A percentile compares a stretch with the other conserved stretches of the same genome.
Evolutionary conservation across 2,888 invertebrate genomes (phyloP).

Genomic region (Formica aserva): DNA sequence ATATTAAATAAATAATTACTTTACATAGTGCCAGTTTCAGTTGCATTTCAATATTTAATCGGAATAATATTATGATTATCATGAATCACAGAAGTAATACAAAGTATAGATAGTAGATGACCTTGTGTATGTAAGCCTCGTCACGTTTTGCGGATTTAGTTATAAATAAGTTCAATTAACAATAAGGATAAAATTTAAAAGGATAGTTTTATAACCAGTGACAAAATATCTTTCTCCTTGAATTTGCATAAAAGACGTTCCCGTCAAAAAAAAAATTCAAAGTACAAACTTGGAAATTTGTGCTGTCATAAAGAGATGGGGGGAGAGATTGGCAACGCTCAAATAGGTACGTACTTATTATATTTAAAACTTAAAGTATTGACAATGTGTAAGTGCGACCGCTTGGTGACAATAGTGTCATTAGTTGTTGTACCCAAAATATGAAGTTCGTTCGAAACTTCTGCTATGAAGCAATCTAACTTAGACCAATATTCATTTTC

Average conservation of each 20-base stretch:
- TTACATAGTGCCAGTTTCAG: background rate
- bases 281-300: background rate
- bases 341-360: background rate
- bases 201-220: background rate
- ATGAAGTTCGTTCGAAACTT: background rate
- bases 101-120: slow-evolving; percentile 30
- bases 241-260: background rate
- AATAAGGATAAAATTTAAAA: slow-evolving; percentile 17
- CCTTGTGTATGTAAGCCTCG: slow-evolving; percentile 50
- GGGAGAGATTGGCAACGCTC: background rate
- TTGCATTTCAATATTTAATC: slow-evolving; percentile 47
- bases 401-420: background rate
- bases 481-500: background rate
- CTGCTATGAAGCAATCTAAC: slow-evolving; percentile 8
- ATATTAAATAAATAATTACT: slow-evolving; percentile 39
- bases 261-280: background rate
- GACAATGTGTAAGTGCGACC: background rate
- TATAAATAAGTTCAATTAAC: slow-evolving; percentile 13
- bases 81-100: slow-evolving; percentile 50
- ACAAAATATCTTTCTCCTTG: background rate
- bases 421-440: background rate
- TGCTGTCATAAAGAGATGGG: background rate
- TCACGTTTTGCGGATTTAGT: slow-evolving; percentile 64
- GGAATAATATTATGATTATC: slow-evolving; percentile 45
- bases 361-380: background rate